Percentiles rank a stretch among this genome's conserved stretches.
Evolutionary conservation across 1,140 invertebrate species (phyloP).

Genomic region (Mercenaria mercenaria): DNA sequence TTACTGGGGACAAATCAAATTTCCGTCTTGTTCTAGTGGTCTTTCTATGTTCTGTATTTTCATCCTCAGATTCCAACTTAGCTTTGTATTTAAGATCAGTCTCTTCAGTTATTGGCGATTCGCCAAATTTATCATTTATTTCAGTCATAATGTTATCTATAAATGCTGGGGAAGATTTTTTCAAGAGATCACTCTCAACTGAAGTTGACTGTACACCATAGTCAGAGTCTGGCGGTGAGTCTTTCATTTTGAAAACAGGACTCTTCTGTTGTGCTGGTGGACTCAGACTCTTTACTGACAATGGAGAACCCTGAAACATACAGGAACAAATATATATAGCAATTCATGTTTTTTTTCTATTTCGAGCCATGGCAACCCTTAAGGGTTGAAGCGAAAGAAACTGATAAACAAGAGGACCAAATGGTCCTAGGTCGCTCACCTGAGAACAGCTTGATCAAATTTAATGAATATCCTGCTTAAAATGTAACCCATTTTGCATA

Average conservation of each 20-base stretch:
- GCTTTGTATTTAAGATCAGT: slow-evolving; percentile 1
- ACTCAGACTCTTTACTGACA: background rate
- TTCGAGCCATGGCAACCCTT: too few relatives aligned
- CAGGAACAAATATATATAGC: too few relatives aligned
- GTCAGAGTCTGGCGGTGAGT: slow-evolving; percentile 36
- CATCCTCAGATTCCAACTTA: background rate
- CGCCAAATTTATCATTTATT: slow-evolving; percentile 51
- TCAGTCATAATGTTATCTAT: slow-evolving; percentile 5
- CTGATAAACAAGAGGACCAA: too few relatives aligned
- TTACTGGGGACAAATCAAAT: slow-evolving; percentile 18
- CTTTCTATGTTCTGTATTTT: background rate
- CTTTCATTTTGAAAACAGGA: slow-evolving; percentile 35
- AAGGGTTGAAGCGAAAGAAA: too few relatives aligned
- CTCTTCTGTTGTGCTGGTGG: background rate
- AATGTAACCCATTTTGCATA: too few relatives aligned
- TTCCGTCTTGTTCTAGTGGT: background rate
- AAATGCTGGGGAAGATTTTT: background rate
- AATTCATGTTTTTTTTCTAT: too few relatives aligned
- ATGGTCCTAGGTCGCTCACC: too few relatives aligned
- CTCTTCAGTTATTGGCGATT: slow-evolving; percentile 31
- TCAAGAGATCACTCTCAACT: background rate
- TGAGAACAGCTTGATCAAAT: too few relatives aligned
- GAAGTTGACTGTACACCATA: slow-evolving; percentile 1
- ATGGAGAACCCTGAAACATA: background rate
- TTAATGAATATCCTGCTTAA: too few relatives aligned